These are phyloP conservation scores for Pycnonotus jocosus DNA, from an alignment of 2,113 vertebrate species.

Conservation along the genomic window DNA sequence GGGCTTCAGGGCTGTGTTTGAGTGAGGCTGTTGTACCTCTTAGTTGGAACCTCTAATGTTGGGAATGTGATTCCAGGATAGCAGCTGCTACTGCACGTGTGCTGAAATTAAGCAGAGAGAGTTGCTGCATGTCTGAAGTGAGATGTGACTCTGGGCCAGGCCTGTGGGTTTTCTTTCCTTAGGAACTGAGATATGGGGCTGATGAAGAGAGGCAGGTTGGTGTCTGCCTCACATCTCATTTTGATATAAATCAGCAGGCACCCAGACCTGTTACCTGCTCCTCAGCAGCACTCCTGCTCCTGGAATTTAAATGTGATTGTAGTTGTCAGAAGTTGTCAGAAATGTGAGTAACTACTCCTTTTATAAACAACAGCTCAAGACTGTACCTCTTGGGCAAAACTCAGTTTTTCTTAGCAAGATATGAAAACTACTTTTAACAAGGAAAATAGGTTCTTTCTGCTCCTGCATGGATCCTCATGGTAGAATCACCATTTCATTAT, in stretches of 20 bases:
- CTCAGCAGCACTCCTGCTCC: background rate
- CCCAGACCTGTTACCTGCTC: background rate
- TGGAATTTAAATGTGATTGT: background rate
- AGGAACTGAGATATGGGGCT: background rate
- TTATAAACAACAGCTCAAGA: background rate
- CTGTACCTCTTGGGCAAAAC: background rate
- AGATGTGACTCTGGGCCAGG: background rate
- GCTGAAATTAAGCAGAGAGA: background rate
- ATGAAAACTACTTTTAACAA: background rate
- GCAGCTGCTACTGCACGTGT: accelerated
- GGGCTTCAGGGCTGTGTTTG: background rate
- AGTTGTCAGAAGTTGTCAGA: background rate
- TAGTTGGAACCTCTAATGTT: background rate
- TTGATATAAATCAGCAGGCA: background rate
- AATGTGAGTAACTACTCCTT: background rate
- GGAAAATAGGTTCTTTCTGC: background rate
- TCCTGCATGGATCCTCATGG: background rate
- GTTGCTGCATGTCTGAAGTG: background rate
- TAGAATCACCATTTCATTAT: background rate
- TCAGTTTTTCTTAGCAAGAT: background rate
- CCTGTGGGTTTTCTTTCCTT: background rate
- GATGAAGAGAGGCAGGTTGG: background rate
- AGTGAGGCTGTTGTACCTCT: background rate
- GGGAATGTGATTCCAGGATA: accelerated
- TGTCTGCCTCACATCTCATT: background rate